These are phyloP conservation scores for Aphodius sticticus DNA, from an alignment of 2,888 invertebrate species.

Conservation along the genomic window DNA sequence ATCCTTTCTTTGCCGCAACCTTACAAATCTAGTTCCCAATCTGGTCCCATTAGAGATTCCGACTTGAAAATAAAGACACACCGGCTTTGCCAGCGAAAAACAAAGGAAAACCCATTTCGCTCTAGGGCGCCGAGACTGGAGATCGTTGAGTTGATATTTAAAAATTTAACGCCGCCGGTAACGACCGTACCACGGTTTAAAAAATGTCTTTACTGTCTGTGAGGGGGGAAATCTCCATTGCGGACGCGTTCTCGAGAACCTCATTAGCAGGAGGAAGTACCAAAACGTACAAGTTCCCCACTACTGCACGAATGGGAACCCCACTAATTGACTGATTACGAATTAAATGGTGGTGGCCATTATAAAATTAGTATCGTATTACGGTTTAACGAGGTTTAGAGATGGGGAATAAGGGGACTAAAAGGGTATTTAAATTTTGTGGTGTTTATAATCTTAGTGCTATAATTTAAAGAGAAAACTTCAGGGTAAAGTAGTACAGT, in stretches of 20 bases:
- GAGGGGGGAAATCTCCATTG: background rate
- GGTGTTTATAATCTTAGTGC: too few relatives aligned
- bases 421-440: too few relatives aligned
- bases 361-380: too few relatives aligned
- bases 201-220: background rate
- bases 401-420: too few relatives aligned
- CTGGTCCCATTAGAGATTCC: background rate
- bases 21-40: background rate
- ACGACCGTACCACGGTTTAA: background rate
- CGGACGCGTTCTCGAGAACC: background rate
- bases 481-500: too few relatives aligned
- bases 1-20: background rate
- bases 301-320: background rate
- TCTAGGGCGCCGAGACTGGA: background rate
- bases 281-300: background rate
- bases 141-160: background rate
- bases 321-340: background rate
- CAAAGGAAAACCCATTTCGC: background rate
- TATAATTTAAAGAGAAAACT: too few relatives aligned
- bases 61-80: background rate
- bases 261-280: background rate
- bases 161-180: conserved; percentile 4
- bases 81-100: background rate
- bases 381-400: too few relatives aligned
- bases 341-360: background rate